These are phyloP conservation scores for Sebastes itinus DNA, from an alignment of 2,797 vertebrate genomes.

Conservation along the genomic window DNA sequence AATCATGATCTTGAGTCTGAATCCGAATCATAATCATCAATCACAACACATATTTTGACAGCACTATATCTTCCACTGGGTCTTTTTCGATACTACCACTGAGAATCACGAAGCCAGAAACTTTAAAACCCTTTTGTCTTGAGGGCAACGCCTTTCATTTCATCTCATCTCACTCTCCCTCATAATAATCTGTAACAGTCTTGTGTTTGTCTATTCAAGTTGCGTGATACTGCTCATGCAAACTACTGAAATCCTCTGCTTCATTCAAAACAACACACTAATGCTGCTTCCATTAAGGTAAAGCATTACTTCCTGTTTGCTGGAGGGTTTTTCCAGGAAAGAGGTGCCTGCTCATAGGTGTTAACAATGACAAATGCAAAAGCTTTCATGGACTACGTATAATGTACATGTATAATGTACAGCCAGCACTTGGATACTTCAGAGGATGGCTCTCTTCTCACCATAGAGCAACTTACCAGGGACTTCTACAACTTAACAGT, in stretches of 20 bases:
- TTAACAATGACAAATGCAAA: slow-evolving; percentile 33
- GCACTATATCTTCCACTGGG: neutral
- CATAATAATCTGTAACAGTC: slow-evolving; percentile 7
- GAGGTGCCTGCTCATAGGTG: slow-evolving; percentile 8
- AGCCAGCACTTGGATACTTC: slow-evolving; percentile 15
- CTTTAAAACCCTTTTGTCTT: neutral
- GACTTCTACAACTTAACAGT: neutral
- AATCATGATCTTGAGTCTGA: neutral
- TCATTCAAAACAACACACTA: slow-evolving; percentile 48
- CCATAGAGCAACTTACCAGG: neutral
- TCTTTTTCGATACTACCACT: neutral
- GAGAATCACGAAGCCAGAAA: neutral
- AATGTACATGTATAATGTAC: slow-evolving; percentile 20
- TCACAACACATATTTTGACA: neutral
- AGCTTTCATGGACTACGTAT: slow-evolving; percentile 18
- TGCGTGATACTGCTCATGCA: neutral
- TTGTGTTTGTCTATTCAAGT: neutral
- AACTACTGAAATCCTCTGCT: slow-evolving; percentile 15
- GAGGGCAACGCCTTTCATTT: neutral
- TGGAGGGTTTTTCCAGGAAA: slow-evolving; percentile 29
- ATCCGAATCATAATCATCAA: neutral
- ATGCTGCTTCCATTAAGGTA: slow-evolving; percentile 18
- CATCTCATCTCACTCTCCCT: neutral
- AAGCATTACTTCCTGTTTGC: slow-evolving; percentile 24
- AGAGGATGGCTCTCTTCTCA: neutral